phyloP scores from a whole-genome alignment of 1,140 invertebrate species.

The Nautilus pompilius region DNA sequence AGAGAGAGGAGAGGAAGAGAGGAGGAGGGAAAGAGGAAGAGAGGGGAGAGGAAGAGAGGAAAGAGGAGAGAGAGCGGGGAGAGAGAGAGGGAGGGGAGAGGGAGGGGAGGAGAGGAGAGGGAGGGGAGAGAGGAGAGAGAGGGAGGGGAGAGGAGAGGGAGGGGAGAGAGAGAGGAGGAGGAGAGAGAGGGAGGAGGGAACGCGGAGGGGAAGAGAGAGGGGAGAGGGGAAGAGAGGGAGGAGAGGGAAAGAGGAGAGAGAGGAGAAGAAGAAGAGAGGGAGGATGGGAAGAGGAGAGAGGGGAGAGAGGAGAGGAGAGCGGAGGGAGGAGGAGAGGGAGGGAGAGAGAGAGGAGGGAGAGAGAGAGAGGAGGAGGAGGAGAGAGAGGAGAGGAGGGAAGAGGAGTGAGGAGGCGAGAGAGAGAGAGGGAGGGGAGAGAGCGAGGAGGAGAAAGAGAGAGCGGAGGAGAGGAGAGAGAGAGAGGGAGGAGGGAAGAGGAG shows the following conservation, averaged over 20 bases:
- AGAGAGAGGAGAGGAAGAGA: too few relatives aligned
- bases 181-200: background rate
- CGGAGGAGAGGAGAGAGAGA: too few relatives aligned
- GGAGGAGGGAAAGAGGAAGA: background rate
- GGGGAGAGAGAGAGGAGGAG: background rate
- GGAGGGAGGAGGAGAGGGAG: background rate
- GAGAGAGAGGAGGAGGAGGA: background rate
- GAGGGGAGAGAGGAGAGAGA: background rate
- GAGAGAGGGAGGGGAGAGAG: background rate
- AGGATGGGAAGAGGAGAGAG: background rate
- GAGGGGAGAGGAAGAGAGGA: too few relatives aligned
- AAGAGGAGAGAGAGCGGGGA: background rate
- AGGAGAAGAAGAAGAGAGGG: background rate
- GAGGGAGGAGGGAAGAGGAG: too few relatives aligned
- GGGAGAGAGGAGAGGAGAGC: background rate
- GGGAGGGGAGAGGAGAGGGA: background rate
- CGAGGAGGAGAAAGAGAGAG: too few relatives aligned
- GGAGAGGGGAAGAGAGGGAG: too few relatives aligned
- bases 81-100: background rate
- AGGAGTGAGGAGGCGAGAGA: background rate
- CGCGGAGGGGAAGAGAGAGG: background rate
- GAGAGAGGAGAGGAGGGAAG: background rate
- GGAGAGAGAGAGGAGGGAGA: background rate
- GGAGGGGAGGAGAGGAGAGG: background rate
- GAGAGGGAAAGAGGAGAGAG: background rate